These are phyloP conservation scores for Cremastinae sp. DNA, from an alignment of 2,888 invertebrate species.

Conservation along the genomic window DNA sequence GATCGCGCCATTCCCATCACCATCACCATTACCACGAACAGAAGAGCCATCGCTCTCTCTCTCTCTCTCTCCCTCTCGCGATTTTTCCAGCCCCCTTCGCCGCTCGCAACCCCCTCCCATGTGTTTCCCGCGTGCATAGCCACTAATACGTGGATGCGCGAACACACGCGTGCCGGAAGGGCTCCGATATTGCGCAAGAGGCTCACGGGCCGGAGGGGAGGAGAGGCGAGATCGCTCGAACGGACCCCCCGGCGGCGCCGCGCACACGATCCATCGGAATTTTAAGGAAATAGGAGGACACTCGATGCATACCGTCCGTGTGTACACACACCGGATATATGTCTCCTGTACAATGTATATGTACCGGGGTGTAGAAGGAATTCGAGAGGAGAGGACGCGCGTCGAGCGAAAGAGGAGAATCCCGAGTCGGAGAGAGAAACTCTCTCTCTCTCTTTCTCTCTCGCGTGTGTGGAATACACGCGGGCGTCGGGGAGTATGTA, in stretches of 20 bases:
- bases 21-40: constrained; percentile 76
- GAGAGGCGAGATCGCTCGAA: constrained; percentile 9
- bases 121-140: constrained; percentile 36
- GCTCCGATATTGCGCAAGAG: constrained; percentile 54
- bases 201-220: constrained; percentile 22
- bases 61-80: constrained; percentile 13
- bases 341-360: constrained; percentile 25
- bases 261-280: constrained; percentile 73
- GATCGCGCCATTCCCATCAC: constrained; percentile 73
- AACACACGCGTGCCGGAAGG: constrained; percentile 53
- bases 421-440: constrained; percentile 18
- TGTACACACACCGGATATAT: constrained; percentile 62
- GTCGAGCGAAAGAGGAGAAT: constrained; percentile 13
- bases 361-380: constrained; percentile 45
- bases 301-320: constrained; percentile 74
- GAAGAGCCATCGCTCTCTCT: constrained; percentile 63
- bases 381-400: constrained; percentile 18
- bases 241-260: constrained; percentile 56
- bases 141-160: constrained; percentile 16
- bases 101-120: too few species aligned
- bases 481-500: constrained; percentile 54
- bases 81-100: too few species aligned
- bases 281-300: constrained; percentile 77
- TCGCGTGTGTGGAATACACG: constrained; percentile 40
- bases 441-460: too few species aligned